Conservation (phyloP, 1,140 invertebrate genomes). For the Cyclina sinensis region DNA sequence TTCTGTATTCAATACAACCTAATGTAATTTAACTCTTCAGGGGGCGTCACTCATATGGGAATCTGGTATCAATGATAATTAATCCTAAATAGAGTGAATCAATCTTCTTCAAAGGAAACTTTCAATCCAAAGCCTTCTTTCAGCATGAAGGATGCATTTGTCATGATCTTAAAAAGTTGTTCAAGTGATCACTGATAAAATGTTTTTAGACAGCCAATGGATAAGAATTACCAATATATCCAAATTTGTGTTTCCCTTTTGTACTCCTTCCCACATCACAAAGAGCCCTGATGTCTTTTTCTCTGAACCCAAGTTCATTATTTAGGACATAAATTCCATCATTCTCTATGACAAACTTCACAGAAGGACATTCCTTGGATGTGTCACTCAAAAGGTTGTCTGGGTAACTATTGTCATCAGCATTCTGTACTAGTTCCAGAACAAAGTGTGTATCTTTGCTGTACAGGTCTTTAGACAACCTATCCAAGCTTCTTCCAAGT, state of each 20-base stretch:
- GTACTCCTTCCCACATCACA: slow-evolving; percentile 87
- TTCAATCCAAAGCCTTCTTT: no score
- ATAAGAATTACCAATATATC: slow-evolving; percentile 85
- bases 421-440: slow-evolving; percentile 85
- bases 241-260: slow-evolving; percentile 86
- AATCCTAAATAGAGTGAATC: no score
- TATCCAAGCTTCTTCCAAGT: slow-evolving; percentile 83
- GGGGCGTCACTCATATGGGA: no score
- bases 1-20: no score
- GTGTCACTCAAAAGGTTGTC: slow-evolving; percentile 61
- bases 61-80: no score
- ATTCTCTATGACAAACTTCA: slow-evolving; percentile 83
- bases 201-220: no score
- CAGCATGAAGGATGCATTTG: no score
- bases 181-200: no score
- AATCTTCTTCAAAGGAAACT: no score
- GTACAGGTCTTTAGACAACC: slow-evolving; percentile 86
- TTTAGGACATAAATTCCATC: slow-evolving; percentile 82
- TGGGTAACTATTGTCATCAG: slow-evolving; percentile 86
- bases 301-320: slow-evolving; percentile 86
- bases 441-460: slow-evolving; percentile 87
- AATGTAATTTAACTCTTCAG: no score
- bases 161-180: no score
- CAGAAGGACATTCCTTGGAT: slow-evolving; percentile 73
- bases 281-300: slow-evolving; percentile 84